A percentile compares a stretch with the other conserved stretches of the same genome.
Conservation (phyloP, 1,140 invertebrate genomes). For the Plodia interpunctella region DNA sequence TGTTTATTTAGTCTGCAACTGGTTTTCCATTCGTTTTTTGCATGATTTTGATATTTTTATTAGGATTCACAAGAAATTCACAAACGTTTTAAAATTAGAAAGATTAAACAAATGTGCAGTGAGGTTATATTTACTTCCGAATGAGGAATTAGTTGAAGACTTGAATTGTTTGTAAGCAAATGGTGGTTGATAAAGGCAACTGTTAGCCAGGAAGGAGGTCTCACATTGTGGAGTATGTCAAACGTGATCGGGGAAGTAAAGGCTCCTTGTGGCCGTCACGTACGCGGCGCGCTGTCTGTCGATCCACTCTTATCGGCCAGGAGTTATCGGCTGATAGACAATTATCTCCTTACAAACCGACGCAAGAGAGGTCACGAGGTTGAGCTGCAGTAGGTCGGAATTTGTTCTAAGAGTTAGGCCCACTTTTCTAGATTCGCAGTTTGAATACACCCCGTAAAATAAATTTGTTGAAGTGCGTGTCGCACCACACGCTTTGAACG, state of each 20-base stretch:
- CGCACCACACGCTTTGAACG: too few species aligned
- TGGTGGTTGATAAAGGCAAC: slow-evolving; percentile 28
- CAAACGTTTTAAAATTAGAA: background rate
- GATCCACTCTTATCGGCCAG: slow-evolving; percentile 30
- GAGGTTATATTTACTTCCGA: slow-evolving; percentile 1
- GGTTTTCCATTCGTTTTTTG: slow-evolving; percentile 5
- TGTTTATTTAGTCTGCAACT: slow-evolving; percentile 8
- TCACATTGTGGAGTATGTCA: slow-evolving; percentile 46
- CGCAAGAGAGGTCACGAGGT: slow-evolving; percentile 1
- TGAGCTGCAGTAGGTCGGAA: background rate
- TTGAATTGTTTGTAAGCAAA: slow-evolving; percentile 32
- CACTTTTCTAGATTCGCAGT: background rate
- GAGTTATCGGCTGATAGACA: slow-evolving; percentile 27
- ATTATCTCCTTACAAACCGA: slow-evolving; percentile 18
- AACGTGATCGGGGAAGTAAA: slow-evolving; percentile 45
- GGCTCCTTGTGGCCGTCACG: slow-evolving; percentile 36
- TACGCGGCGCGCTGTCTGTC: slow-evolving; percentile 45
- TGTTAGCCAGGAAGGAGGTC: slow-evolving; percentile 34
- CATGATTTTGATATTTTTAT: background rate
- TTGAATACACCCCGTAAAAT: background rate
- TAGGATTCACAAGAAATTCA: background rate
- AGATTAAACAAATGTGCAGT: background rate
- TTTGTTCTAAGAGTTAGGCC: background rate
- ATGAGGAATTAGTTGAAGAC: background rate
- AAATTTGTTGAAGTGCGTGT: too few species aligned